Base-by-base conservation (phyloP, 2,113 vertebrate species). In the Hypocryptadius cinnamomeus region DNA sequence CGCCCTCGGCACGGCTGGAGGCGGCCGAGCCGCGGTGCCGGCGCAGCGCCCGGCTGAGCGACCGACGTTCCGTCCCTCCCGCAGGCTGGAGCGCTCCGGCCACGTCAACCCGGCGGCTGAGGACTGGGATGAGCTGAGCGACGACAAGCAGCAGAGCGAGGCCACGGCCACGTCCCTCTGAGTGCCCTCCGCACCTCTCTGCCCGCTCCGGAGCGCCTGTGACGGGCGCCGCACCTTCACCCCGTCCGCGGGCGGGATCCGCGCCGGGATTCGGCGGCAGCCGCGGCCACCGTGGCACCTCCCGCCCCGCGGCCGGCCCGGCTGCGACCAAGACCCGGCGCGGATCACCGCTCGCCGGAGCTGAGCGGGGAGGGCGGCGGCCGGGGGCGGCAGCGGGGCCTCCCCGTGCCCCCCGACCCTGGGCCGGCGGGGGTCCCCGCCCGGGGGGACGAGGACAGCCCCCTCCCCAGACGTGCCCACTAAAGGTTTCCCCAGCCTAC, bases 91-190 rank as follows among this genome's bases (percentile, higher is more conserved):
- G 33, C 16, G 2, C 11, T 8, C 18, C 8, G 63, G 66, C 61
- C 8, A 28, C 14, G 40, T 13, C 63, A 90, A 76, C 76, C 20
- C 8, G 3, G 83, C 39, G 5, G 86, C 68, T 4, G 79, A 50
- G 28, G 35, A 35, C n/a, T 16, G 7, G 33, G 60, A 47, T 4
- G 50, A 72, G 18, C 48, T 56, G 33, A 56, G 37, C 17, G 31
- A 37, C 3, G 10, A 45, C 60, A 40, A 23, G 42, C 19, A 42
- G 27, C 8, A 1, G 18, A 53, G 5, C 68, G 72, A 25, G 8
- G 19, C 50, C 40, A 89, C 92, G 19, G 24, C 54, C 54, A 95
- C 95, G 13, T 2, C 72, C 9, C 5, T 96, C 54, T 96, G 87
- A 96, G 40, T 7, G 6, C 8, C 17, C 13, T 11, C 8, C 6